Percentiles rank a stretch among this genome's conserved stretches.
phyloP scores from a whole-genome alignment of 2,888 invertebrate species.

The Cheilosia grossa region DNA sequence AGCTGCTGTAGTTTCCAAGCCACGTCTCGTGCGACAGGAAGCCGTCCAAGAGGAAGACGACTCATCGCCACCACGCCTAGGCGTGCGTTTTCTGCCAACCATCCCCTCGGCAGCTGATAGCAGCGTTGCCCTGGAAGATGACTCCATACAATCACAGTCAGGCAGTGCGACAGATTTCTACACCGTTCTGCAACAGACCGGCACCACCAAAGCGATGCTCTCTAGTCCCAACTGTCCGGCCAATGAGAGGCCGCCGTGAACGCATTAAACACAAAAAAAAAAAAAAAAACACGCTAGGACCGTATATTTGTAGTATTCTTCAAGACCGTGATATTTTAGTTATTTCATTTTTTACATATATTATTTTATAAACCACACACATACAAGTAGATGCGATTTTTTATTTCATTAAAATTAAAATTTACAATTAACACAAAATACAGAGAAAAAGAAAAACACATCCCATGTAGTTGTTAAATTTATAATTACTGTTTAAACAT shows the following conservation, averaged over 20 bases:
- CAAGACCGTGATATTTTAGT: slow-evolving; percentile 67
- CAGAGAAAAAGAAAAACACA: slow-evolving; percentile 24
- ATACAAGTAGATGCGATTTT: slow-evolving; percentile 15
- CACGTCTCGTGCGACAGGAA: slow-evolving; percentile 90
- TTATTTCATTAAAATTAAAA: slow-evolving; percentile 20
- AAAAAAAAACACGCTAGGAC: not conserved
- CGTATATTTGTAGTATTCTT: slow-evolving; percentile 40
- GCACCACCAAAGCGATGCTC: slow-evolving; percentile 76
- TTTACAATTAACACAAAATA: slow-evolving; percentile 16
- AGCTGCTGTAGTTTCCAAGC: slow-evolving; percentile 83
- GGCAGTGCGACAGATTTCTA: slow-evolving; percentile 76
- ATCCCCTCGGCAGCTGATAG: slow-evolving; percentile 90
- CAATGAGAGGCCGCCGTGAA: slow-evolving; percentile 81
- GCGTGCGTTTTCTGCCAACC: slow-evolving; percentile 87
- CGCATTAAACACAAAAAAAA: slow-evolving; percentile 2
- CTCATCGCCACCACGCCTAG: slow-evolving; percentile 83
- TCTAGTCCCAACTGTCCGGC: slow-evolving; percentile 79
- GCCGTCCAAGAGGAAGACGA: slow-evolving; percentile 91
- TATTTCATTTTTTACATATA: slow-evolving; percentile 10
- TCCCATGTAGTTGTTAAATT: slow-evolving; percentile 65
- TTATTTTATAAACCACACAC: slow-evolving; percentile 12
- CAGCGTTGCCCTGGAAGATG: slow-evolving; percentile 88
- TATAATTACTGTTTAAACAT: slow-evolving; percentile 57
- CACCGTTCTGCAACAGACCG: slow-evolving; percentile 76
- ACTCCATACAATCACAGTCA: slow-evolving; percentile 79